phyloP scores from a whole-genome alignment of 2,113 vertebrate genomes.

The Rhombomys opimus region DNA sequence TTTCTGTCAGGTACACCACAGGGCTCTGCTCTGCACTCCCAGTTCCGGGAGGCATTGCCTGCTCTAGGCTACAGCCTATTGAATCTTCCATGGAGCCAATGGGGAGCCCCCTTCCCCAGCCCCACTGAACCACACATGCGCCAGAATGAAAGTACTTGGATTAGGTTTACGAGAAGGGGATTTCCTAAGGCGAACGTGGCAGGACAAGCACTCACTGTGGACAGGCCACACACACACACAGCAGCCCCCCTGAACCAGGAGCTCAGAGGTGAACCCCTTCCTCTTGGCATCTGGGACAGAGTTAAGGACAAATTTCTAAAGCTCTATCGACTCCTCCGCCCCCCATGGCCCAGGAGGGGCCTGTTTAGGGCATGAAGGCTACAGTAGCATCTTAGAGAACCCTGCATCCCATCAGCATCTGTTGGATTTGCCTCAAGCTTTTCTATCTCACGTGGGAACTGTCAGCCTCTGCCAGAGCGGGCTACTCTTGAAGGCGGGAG shows the following conservation, averaged over 20 bases:
- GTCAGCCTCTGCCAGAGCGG: no score
- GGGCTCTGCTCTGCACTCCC: not conserved
- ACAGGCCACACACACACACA: not conserved
- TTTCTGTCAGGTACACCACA: not conserved
- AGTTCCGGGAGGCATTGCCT: not conserved
- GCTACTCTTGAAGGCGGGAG: not conserved
- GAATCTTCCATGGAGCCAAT: rapidly evolving
- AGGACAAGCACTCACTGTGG: not conserved
- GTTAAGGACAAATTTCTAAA: not conserved
- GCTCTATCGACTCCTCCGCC: not conserved
- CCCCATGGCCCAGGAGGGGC: not conserved
- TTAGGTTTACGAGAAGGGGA: not conserved
- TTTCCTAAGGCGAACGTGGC: not conserved
- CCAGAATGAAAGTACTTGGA: not conserved
- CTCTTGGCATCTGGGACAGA: not conserved
- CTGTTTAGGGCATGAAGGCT: not conserved
- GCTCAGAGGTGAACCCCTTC: no score
- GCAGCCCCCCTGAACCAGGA: not conserved
- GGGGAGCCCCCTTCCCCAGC: not conserved
- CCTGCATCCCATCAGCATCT: not conserved
- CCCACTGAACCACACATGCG: rapidly evolving
- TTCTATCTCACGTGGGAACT: rapidly evolving
- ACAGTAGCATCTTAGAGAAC: not conserved
- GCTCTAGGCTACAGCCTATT: rapidly evolving
- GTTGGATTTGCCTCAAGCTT: not conserved